Conservation (phyloP, 2,113 vertebrate species). For the Rhinolophus ferrumequinum region DNA sequence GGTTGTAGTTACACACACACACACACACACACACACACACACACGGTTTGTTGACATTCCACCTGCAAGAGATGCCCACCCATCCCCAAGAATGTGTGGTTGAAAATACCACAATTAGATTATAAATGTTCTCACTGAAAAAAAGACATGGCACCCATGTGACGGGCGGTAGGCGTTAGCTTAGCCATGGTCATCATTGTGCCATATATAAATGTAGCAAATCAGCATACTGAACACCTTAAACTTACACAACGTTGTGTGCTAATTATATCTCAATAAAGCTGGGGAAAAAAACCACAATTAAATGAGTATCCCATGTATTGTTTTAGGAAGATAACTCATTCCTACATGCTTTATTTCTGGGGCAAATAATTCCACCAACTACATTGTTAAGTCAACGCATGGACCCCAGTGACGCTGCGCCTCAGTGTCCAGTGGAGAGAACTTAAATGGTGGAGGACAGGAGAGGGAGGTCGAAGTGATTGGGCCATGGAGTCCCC, state of each 20-base stretch:
- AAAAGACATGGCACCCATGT: background rate
- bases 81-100: background rate
- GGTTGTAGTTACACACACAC: background rate
- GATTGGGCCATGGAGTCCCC: background rate
- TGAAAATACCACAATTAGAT: background rate
- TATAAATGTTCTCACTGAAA: background rate
- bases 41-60: background rate
- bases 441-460: background rate
- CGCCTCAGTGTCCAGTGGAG: background rate
- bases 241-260: background rate
- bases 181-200: background rate
- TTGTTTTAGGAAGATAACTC: background rate
- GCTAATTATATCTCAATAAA: background rate
- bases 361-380: background rate
- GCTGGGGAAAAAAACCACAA: background rate
- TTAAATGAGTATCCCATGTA: background rate
- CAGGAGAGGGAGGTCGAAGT: no score
- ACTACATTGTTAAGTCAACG: background rate
- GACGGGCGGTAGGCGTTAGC: background rate
- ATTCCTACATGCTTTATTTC: background rate
- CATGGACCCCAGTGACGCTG: background rate
- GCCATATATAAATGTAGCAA: background rate
- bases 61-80: background rate
- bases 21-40: background rate
- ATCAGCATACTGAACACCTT: background rate